These are phyloP conservation scores for Maconellicoccus hirsutus DNA, from an alignment of 1,140 invertebrate species.

Conservation along the genomic window DNA sequence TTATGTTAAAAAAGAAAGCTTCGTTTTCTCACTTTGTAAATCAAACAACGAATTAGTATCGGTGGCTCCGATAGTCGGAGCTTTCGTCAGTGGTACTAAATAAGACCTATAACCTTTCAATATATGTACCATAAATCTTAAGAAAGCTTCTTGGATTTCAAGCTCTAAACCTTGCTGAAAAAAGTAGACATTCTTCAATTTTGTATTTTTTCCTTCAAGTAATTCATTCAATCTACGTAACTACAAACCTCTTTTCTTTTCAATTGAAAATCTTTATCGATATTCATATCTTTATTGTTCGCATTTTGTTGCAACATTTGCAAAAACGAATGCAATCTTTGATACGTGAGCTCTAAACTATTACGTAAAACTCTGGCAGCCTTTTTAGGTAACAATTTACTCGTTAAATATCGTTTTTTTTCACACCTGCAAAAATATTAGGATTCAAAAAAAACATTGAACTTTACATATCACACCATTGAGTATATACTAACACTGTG, in stretches of 20 bases:
- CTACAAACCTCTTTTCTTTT: conserved; percentile 51
- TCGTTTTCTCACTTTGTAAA: conserved; percentile 77
- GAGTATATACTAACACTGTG: conserved; percentile 39
- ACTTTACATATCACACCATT: background rate
- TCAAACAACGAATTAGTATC: conserved; percentile 93
- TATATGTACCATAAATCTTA: conserved; percentile 89
- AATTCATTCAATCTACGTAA: background rate
- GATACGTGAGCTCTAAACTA: conserved; percentile 54
- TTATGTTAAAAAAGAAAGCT: no score
- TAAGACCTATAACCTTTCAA: conserved; percentile 83
- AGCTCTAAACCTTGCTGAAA: conserved; percentile 67
- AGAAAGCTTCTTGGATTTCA: conserved; percentile 93
- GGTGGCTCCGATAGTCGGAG: conserved; percentile 83
- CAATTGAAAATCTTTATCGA: conserved; percentile 59
- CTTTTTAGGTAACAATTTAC: conserved; percentile 81
- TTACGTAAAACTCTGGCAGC: conserved; percentile 64
- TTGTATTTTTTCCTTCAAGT: conserved; percentile 15
- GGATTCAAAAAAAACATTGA: conserved; percentile 26
- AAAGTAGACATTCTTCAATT: conserved; percentile 25
- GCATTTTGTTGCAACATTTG: conserved; percentile 42
- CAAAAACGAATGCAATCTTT: conserved; percentile 36
- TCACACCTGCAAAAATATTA: conserved; percentile 53
- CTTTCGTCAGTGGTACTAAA: conserved; percentile 87
- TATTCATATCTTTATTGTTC: conserved; percentile 42
- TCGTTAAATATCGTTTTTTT: conserved; percentile 67